Evolutionary conservation across 92 coral and sea anemone species (phyloP), one percentile per base, ranked within the genome.

Genomic region (Palythoa caribaeorum): DNA sequence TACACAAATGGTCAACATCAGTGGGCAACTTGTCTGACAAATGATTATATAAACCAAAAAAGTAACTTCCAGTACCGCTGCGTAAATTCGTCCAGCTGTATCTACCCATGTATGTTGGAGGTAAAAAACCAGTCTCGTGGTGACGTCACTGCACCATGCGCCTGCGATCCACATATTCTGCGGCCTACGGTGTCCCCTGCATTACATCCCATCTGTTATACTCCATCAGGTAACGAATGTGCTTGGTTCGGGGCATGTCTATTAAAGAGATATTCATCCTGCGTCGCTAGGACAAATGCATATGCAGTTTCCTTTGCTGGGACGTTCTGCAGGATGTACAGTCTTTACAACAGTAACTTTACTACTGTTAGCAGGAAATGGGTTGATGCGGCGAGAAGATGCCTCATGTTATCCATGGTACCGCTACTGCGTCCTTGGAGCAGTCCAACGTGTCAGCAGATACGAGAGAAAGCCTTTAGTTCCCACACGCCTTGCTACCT

Each of bases 161-260:
- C 72, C 7, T 88, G 91, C 68, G 7, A 21, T 20, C 51, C 57
- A 50, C 2, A 2, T 37, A 11, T 36, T 16, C 83, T 11, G 51
- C 1, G 9, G 1, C 1, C 0, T 71, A 73, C 37, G 73, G n/a
- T 53, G 48, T 3, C 1, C 48, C 48, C 48, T 71, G 57, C 14
- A 3, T 47, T 88, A 5, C 90, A 90, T 0, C 28, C 86, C 2
- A n/a, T 37, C 15, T 92, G 95, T 53, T 74, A 52, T 75, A 90
- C 74, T 9, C 95, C 95, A 0, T 8, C 91, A 15, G 95, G 95
- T 17, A 35, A 59, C 14, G 78, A 91, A 0, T 94, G 94, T 59
- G 90, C 78, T 14, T 94, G 96, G 96, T 94, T 91, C 28, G 83
- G 87, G 19, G 73, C 79, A 68, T 94, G 96, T 62, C 80, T 91